Conservation (phyloP, 2,797 vertebrate species). For the Mus caroli region DNA sequence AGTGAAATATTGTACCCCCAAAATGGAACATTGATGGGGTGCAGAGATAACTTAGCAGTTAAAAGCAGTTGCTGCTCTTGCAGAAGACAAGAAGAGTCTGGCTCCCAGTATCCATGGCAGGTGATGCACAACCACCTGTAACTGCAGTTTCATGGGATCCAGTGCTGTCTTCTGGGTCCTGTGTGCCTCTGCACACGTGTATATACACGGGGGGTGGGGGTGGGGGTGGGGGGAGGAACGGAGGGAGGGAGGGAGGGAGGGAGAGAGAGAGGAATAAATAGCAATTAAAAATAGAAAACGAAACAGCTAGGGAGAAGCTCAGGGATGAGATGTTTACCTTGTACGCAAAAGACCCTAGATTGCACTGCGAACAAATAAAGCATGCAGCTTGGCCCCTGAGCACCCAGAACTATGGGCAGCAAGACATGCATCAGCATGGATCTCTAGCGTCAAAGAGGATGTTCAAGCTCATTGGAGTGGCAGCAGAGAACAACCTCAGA, state of each 20-base stretch:
- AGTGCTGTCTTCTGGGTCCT: neutral
- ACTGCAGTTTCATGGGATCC: neutral
- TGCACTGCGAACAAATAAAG: neutral
- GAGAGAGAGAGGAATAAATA: neutral
- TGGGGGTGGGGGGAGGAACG: no score
- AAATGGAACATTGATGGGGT: neutral
- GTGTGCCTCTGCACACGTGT: neutral
- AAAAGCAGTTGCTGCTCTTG: neutral
- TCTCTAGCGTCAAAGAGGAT: neutral
- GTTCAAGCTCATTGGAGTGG: neutral
- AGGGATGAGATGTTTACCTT: neutral
- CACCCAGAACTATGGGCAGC: neutral
- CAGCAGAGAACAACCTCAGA: neutral
- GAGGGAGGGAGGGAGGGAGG: no score
- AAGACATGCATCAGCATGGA: neutral
- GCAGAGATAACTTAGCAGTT: neutral
- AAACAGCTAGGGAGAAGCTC: neutral
- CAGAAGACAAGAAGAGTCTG: neutral
- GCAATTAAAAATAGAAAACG: neutral
- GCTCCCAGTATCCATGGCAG: neutral
- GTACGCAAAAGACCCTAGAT: neutral
- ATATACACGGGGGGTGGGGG: no score
- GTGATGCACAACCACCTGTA: neutral
- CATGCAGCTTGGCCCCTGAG: neutral
- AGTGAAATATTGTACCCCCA: neutral